Base-by-base conservation (phyloP, 1,140 invertebrate species). In the Pectinophora gossypiella region DNA sequence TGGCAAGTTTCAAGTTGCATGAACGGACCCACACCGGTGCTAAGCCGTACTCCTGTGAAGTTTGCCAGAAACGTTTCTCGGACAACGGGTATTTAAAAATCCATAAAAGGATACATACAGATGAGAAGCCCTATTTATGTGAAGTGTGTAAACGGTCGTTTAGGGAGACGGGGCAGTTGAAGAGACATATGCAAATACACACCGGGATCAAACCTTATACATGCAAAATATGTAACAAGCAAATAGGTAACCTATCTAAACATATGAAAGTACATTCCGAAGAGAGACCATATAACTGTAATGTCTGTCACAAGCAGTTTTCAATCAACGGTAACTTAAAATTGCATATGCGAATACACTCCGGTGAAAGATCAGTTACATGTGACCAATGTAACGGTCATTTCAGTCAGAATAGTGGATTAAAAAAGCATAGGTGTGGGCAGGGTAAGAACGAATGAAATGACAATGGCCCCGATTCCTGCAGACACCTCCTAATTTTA, bases 31-130 rank as follows among this genome's bases (percentile, higher is more conserved):
- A 90, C 48, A 91, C 92, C 0, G 91, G 95, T 15, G 91, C 94
- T 19, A 92, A 95, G 59, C 95, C 97, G 0, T 97, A 96, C 72
- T 91, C 93, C 0, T 99, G 79, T 40, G 64, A 60, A 45, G 58
- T 77, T 0, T 83, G 79, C 19, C 72, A 72, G 55, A 88, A 84
- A 58, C 80, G 66, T 1, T 89, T 89, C 61, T 81, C 83, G 0
- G 85, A 82, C 40, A 85, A 78, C 1, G 87, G 85, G 12, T 80
- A 85, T 40, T 67, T 85, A 7, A 85, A 83, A 54, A 79, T 86
- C 15, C 88, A 89, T 53, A 85, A 88, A 79, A 58, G 87, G 0
- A 75, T 87, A 0, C 88, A 89, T 56, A 75, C 81, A 0, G 86
- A 80, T 0, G 85, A 88, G 15, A 87, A 76, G 49, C 79, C 78